phyloP scores from a whole-genome alignment of 2,113 vertebrate species.

The Antigone vipio region DNA sequence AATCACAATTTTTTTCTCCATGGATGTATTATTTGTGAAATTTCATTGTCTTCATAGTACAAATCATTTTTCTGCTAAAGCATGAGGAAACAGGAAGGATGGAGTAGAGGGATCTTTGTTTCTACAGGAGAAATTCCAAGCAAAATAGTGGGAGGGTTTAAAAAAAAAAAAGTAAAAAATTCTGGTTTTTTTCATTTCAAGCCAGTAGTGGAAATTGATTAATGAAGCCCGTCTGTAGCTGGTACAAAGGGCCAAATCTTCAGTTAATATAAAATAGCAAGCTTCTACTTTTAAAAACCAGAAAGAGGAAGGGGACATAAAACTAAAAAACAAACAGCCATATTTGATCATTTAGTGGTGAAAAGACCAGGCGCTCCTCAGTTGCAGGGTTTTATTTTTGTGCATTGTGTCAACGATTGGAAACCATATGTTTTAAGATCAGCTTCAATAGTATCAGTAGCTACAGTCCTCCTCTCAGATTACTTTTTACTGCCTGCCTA shows the following conservation, averaged over 20 bases:
- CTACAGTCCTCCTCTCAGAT: conserved; percentile 63
- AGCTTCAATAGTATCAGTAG: conserved; percentile 70
- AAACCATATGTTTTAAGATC: conserved; percentile 66
- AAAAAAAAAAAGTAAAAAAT: not conserved
- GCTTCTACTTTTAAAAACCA: conserved; percentile 34
- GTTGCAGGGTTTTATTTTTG: conserved; percentile 51
- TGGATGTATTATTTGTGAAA: not conserved
- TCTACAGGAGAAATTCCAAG: conserved; percentile 45
- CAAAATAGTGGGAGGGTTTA: not conserved
- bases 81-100: not conserved
- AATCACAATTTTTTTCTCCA: not conserved
- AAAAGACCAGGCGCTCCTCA: conserved; percentile 29
- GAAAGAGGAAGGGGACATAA: conserved; percentile 41
- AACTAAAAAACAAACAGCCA: conserved; percentile 43
- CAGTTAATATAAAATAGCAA: conserved; percentile 33
- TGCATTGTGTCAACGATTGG: conserved; percentile 54
- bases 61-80: not conserved
- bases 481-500: conserved; percentile 68
- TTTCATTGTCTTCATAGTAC: not conserved
- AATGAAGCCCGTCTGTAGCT: conserved; percentile 27
- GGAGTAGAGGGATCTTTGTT: not conserved
- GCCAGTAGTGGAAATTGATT: conserved; percentile 56
- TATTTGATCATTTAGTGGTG: conserved; percentile 49
- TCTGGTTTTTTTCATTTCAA: not conserved
- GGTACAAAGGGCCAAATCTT: conserved; percentile 3